Conservation (phyloP, 2,797 vertebrate genomes). For the Catostomus latipinnis region DNA sequence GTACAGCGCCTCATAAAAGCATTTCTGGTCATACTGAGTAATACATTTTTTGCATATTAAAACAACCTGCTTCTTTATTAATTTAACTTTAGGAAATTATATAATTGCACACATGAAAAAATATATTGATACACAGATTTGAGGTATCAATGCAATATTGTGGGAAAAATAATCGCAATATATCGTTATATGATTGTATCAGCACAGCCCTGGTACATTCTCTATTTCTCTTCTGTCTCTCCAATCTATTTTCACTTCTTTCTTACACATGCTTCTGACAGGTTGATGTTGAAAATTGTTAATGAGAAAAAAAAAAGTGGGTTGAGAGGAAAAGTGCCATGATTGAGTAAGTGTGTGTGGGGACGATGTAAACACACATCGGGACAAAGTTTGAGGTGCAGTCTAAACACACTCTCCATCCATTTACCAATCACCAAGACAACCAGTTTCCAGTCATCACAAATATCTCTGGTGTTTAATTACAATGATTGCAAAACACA, state of each 20-base stretch:
- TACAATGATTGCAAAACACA: conserved; percentile 4
- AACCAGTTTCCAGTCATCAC: not conserved
- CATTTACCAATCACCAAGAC: conserved; percentile 37
- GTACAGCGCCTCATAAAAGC: too few relatives aligned
- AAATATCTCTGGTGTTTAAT: conserved; percentile 21
- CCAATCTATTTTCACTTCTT: not conserved
- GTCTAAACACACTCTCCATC: conserved; percentile 35
- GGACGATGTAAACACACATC: conserved; percentile 35
- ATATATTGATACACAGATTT: too few relatives aligned
- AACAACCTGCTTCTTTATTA: too few relatives aligned
- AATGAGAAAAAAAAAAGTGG: conserved; percentile 3
- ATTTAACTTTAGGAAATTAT: too few relatives aligned
- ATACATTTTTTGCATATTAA: too few relatives aligned
- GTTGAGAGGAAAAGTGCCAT: conserved; percentile 9
- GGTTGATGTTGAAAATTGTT: conserved; percentile 37
- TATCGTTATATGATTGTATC: too few relatives aligned
- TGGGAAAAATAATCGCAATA: too few relatives aligned
- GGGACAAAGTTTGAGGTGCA: conserved; percentile 30
- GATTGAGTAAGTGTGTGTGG: conserved; percentile 3
- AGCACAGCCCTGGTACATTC: not conserved
- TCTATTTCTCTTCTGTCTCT: not conserved
- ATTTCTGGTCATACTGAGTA: too few relatives aligned
- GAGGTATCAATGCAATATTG: too few relatives aligned
- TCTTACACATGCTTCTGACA: conserved; percentile 1
- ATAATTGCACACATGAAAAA: too few relatives aligned